These are phyloP conservation scores for Drosophila picticornis DNA, from an alignment of 2,888 invertebrate genomes.

Conservation along the genomic window DNA sequence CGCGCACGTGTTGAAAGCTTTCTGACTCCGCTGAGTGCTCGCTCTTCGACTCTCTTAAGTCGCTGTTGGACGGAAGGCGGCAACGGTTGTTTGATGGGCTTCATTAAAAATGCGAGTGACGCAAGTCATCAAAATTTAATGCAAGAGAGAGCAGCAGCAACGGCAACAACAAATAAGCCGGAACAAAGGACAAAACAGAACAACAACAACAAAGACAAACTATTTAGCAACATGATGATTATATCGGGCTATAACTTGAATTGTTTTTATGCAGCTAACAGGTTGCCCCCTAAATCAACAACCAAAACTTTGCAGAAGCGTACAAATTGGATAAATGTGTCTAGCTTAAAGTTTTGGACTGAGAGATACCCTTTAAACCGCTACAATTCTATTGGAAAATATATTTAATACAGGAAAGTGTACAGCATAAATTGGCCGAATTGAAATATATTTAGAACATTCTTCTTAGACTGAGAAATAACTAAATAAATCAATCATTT, in stretches of 20 bases:
- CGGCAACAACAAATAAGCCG: conserved; percentile 2
- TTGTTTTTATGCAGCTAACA: conserved; percentile 53
- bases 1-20: conserved; percentile 61
- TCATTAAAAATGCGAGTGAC: conserved; percentile 77
- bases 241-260: conserved; percentile 48
- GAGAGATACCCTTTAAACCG: background rate
- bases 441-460: background rate
- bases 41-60: conserved; percentile 30
- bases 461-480: background rate
- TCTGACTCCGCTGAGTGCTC: conserved; percentile 22
- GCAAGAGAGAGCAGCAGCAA: conserved; percentile 43
- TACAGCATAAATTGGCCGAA: background rate
- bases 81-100: conserved; percentile 34
- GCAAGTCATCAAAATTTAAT: conserved; percentile 79
- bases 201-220: conserved; percentile 32
- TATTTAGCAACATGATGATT: conserved; percentile 55
- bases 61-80: background rate
- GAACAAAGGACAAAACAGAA: background rate
- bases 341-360: background rate
- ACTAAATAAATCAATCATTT: background rate
- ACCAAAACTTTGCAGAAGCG: conserved; percentile 1
- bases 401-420: background rate
- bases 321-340: background rate
- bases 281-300: conserved; percentile 44
- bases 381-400: background rate